Evolutionary conservation across 2,888 invertebrate species (phyloP).

Genomic region (Syrphus vitripennis): DNA sequence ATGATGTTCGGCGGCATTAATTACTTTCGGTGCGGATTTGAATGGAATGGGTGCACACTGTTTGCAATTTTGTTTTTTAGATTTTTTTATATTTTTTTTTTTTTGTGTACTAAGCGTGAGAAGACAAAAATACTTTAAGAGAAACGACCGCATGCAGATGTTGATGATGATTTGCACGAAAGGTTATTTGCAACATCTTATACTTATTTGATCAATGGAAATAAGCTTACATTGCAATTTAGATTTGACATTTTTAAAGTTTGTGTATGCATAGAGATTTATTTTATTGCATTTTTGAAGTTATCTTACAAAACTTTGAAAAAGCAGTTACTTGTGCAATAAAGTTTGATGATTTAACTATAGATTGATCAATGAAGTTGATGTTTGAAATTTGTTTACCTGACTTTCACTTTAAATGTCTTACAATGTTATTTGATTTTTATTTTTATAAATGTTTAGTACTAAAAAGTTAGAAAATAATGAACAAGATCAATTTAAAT

Average conservation of each 20-base stretch:
- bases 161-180: slow-evolving; percentile 15
- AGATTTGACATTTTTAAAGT: slow-evolving; percentile 43
- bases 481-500: too few relatives aligned
- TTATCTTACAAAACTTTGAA: not conserved
- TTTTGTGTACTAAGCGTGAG: slow-evolving; percentile 9
- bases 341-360: not conserved
- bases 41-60: slow-evolving; percentile 53
- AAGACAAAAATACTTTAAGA: slow-evolving; percentile 39
- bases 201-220: not conserved
- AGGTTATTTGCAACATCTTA: slow-evolving; percentile 15
- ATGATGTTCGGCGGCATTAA: slow-evolving; percentile 62
- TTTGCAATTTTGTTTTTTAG: slow-evolving; percentile 15
- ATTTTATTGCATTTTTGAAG: not conserved
- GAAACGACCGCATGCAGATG: too few relatives aligned
- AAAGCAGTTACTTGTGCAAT: not conserved
- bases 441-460: not conserved
- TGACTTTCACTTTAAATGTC: not conserved
- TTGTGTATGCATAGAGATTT: slow-evolving; percentile 19
- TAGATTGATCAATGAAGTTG: not conserved
- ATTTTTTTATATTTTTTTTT: not conserved
- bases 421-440: not conserved
- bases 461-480: not conserved
- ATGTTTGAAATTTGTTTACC: not conserved
- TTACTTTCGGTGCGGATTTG: slow-evolving; percentile 62
- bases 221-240: slow-evolving; percentile 37